phyloP scores from a whole-genome alignment of 2,113 vertebrate species.

The Hippoglossus stenolepis region DNA sequence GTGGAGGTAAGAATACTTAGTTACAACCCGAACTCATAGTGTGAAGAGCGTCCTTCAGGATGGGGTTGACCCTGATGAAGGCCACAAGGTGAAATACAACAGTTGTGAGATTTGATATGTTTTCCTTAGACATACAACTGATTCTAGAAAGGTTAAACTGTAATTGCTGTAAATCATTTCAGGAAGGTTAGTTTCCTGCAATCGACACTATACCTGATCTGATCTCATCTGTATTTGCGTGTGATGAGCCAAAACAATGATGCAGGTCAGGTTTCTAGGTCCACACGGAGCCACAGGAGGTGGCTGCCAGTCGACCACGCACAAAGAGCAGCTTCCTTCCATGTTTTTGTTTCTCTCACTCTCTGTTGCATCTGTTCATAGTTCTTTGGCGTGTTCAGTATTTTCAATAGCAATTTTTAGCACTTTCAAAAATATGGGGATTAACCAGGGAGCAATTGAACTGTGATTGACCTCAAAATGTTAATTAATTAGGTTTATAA shows the following conservation, averaged over 20 bases:
- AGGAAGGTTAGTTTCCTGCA: background rate
- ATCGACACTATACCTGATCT: background rate
- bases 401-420: conserved; percentile 1
- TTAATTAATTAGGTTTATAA: conserved; percentile 54
- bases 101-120: background rate
- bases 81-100: background rate
- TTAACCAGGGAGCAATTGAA: conserved; percentile 39
- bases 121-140: background rate
- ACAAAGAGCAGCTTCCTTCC: background rate
- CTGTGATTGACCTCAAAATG: conserved; percentile 32
- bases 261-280: background rate
- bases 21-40: no score
- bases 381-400: background rate
- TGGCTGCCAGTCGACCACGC: background rate
- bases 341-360: background rate
- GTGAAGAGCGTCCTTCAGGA: background rate
- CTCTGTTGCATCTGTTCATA: background rate
- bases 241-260: no score
- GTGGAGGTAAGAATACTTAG: no score
- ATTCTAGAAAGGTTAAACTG: background rate
- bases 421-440: background rate
- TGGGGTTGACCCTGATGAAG: background rate
- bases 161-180: background rate
- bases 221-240: background rate
- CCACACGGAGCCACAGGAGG: background rate